Conservation (phyloP, 2,113 vertebrate species). For the Ariopsis seemanni region DNA sequence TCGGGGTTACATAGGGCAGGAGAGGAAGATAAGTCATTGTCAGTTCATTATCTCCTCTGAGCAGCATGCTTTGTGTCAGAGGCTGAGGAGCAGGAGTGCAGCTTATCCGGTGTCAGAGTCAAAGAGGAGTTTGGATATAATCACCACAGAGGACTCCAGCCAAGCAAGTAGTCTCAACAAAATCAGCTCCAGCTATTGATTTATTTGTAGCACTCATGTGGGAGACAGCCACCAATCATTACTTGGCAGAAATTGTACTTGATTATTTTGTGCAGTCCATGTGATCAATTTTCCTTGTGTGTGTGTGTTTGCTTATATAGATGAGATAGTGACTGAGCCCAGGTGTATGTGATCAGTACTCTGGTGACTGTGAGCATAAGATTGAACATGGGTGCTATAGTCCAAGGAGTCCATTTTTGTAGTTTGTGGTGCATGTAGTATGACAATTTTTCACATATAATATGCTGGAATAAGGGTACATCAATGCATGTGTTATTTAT, state of each 20-base stretch:
- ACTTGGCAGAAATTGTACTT: background rate
- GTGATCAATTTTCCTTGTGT: background rate
- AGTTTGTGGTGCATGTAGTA: background rate
- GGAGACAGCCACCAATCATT: conserved; percentile 43
- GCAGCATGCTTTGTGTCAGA: conserved; percentile 46
- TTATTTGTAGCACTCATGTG: conserved; percentile 37
- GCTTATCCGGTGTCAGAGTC: conserved; percentile 45
- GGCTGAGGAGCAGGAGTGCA: conserved; percentile 44
- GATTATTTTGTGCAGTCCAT: background rate
- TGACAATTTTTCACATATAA: background rate
- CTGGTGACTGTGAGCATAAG: background rate
- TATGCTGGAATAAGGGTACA: background rate
- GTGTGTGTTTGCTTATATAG: background rate
- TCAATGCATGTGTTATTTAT: background rate
- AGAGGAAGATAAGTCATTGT: conserved; percentile 43
- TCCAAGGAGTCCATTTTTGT: background rate
- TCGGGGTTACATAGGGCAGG: conserved; percentile 35
- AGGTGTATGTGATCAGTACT: background rate
- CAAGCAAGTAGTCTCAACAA: conserved; percentile 36
- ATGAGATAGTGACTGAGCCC: background rate
- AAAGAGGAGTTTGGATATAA: conserved; percentile 45
- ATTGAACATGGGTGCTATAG: background rate
- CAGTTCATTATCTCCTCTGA: conserved; percentile 51
- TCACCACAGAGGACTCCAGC: conserved; percentile 3
- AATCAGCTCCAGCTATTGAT: conserved; percentile 56